Conservation (phyloP, 2,888 invertebrate genomes). For the Branchinecta sandiegonensis region DNA sequence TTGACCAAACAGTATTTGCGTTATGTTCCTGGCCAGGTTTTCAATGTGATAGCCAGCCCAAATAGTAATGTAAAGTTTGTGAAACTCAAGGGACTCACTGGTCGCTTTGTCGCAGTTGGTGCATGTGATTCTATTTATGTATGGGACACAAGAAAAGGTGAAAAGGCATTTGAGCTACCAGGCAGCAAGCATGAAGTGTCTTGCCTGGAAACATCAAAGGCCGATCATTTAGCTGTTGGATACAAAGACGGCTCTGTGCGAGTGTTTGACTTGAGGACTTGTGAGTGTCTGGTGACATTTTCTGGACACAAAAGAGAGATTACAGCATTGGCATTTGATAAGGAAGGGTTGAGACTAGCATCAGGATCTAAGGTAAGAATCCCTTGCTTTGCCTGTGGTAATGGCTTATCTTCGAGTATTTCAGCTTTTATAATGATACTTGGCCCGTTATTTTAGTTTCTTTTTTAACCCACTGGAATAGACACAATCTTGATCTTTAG, state of each 20-base stretch:
- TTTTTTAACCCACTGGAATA: not conserved
- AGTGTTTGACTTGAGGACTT: constrained; percentile 59
- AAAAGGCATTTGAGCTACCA: constrained; percentile 56
- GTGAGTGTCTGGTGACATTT: constrained; percentile 51
- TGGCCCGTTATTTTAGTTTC: too few species aligned
- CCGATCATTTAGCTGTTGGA: constrained; percentile 70
- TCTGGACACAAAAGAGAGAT: constrained; percentile 73
- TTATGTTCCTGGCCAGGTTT: constrained; percentile 64
- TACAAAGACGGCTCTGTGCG: constrained; percentile 77
- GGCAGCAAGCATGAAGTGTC: constrained; percentile 71
- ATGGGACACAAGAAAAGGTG: constrained; percentile 79
- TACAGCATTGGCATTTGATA: constrained; percentile 66
- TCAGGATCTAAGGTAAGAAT: constrained; percentile 63
- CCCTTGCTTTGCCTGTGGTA: not conserved
- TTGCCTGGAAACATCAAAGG: constrained; percentile 55
- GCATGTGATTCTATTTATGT: constrained; percentile 84
- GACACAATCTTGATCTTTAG: not conserved
- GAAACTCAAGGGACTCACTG: constrained; percentile 56
- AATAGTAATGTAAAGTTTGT: constrained; percentile 68
- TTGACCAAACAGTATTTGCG: constrained; percentile 87
- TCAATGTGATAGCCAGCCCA: constrained; percentile 69
- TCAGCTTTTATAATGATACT: too few species aligned
- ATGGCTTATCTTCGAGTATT: too few species aligned
- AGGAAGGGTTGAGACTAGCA: constrained; percentile 63
- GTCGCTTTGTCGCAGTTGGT: constrained; percentile 74